Evolutionary conservation across 2,113 vertebrate genomes (phyloP), one percentile per base, ranked within the genome.

Genomic region (Channa maculata): DNA sequence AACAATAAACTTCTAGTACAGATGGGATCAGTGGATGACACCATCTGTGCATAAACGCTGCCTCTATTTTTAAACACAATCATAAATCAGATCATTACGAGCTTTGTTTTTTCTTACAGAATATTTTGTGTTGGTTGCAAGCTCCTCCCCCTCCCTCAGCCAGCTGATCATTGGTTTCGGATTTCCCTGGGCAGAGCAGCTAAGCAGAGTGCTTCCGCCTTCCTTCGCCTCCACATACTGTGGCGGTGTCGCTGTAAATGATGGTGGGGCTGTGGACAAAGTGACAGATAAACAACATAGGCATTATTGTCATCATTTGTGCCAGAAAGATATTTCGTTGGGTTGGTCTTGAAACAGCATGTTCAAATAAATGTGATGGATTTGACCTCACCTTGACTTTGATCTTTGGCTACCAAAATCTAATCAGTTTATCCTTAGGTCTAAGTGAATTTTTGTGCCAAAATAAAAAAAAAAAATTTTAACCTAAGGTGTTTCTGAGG

Each of bases 161-260:
- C 98, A 99, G 90, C 96, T 97, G 94, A 99, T 96, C 36, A 95
- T 94, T 65, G 98, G 98, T 90, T 99, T 99, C 65, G 98, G 98
- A 92, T 99, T 99, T 86, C 98, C 98, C 8, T 96, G 97, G 55
- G 98, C 98, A 75, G 96, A 96, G 92, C 98, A 99, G 84, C 94
- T 98, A 83, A 99, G 92, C 82, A 95, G 95, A 77, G 97, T 90
- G 46, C 95, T 98, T 84, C 97, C 95, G 37, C 97, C 97, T 90
- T 99, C 97, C 91, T 98, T 98, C 0, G 96, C 97, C 91, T 99
- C 98, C 77, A 99, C 96, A 87, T 99, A 98, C 87, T 98, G 97
- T 1, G 97, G 96, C 4, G 98, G 97, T 8, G 97, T 99, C 80
- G 97, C 95, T 70, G 96, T 97, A 93, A 99, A 99, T 70, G 96